Evolutionary conservation across 2,113 vertebrate species (phyloP), one percentile per base, ranked within the genome.

Genomic region (Channa maculata): DNA sequence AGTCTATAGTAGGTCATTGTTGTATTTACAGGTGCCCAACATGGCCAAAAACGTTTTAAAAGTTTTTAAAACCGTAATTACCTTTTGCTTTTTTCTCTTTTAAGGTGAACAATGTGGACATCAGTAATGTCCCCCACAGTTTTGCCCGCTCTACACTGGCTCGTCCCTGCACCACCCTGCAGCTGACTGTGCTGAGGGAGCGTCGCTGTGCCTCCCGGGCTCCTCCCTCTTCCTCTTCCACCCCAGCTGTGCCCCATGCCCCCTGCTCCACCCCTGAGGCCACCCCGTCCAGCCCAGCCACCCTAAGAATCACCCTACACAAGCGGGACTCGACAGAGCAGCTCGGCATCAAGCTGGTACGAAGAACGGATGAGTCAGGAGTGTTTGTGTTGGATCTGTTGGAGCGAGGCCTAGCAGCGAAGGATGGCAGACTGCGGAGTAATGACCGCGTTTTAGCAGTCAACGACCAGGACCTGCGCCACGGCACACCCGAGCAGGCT

Each of bases 321-420:
- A 99, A 99, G 64, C 93, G 96, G 0, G 98, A 97, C 90, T 96
- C 96, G 2, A 92, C 92, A 0, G 97, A 99, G 87, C 98, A 99
- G 93, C 96, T 99, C 0, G 98, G 98, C 86, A 99, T 99, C 71
- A 99, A 99, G 80, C 93, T 99, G 2, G 98, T 99, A 7, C 96
- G 98, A 68, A 94, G 98, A 9, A 98, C 97, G 0, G 98, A 99
- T 0, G 98, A 99, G 89, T 94, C 97, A 0, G 98, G 98, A 0
- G 97, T 99, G 10, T 99, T 99, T 8, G 96, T 99, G 71, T 91
- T 99, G 1, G 98, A 99, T 90, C 95, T 99, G 44, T 58, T 99
- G 83, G 97, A 99, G 39, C 97, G 98, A 6, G 98, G 98, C 0
- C 84, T 99, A 89, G 98, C 98, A 0, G 97, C 97, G 0, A 97